Base-by-base conservation (phyloP, 2,888 invertebrate species). In the Chorisops tibialis region DNA sequence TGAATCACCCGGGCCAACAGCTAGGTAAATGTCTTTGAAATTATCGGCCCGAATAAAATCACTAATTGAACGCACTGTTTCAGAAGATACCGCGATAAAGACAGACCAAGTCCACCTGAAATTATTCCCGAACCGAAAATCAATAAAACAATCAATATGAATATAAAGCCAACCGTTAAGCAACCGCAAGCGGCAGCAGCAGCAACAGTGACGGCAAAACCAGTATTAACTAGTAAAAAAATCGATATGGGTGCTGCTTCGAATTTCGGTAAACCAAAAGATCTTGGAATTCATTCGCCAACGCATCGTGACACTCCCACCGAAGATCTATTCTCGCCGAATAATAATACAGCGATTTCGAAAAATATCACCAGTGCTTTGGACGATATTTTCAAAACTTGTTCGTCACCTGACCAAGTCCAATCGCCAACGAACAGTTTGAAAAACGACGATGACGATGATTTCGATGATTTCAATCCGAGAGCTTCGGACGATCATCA, bases 191-290 rank as follows among this genome's bases (percentile, higher is more conserved):
- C 37, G 16, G 37, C 51, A 37, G 19, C 19, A 9, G 6, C 18
- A 12, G 39, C 18, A 76, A 70, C 73, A 75, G n/a, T n/a, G n/a
- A 30, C 30, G 7, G 30, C 3, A 30, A 79, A 71, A 75, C 71
- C 70, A 75, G 79, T 67, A 75, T 16, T 35, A 35, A 79, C 80
- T 3, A 75, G 75, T 61, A 83, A 83, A 74, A 82, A 80, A 71
- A 83, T 84, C n/a, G 83, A 84, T 66, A 72, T 85, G 61, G 85
- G 84, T 59, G 88, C 89, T 39, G 88, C 89, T 4, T 86, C 86
- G 2, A 83, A 81, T 70, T 89, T 85, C 72, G 87, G 86, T n/a
- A 82, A 83, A 71, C 79, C 68, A 2, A 65, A 62, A 61, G 69
- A 68, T 43, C 38, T 68, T 19, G 78, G 79, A 24, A 79, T 79